Conservation (phyloP, 1,140 invertebrate genomes). For the Zaprionus taronus region DNA sequence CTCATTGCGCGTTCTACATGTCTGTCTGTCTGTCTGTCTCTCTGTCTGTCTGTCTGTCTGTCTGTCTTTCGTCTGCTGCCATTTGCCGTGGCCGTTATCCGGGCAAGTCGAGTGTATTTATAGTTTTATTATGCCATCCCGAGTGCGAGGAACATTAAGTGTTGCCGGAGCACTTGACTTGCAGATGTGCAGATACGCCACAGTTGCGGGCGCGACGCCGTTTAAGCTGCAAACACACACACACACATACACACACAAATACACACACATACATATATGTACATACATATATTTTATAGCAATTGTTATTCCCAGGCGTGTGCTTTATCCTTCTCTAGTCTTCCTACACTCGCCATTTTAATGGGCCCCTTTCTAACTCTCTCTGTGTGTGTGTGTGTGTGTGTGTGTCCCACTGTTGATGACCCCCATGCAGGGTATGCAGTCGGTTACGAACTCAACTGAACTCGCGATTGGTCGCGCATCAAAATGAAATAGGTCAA, state of each 20-base stretch:
- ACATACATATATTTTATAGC: neutral
- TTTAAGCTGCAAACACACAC: neutral
- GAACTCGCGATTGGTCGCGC: neutral
- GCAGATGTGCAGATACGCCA: constrained; percentile 8
- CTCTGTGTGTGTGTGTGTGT: neutral
- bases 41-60: neutral
- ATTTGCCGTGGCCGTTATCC: neutral
- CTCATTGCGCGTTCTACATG: neutral
- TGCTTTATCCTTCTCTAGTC: neutral
- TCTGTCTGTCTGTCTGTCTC: neutral
- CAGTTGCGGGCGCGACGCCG: neutral
- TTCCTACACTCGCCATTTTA: neutral
- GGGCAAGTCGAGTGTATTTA: constrained; percentile 5
- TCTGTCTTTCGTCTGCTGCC: neutral
- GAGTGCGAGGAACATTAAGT: constrained; percentile 1
- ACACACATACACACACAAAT: neutral
- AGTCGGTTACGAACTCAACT: neutral
- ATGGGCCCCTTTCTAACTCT: neutral
- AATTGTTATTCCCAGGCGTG: constrained; percentile 7
- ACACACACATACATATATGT: neutral
- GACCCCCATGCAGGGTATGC: neutral
- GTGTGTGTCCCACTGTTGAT: neutral
- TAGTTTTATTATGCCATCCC: constrained; percentile 11
- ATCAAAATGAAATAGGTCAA: neutral
- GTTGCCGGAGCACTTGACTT: constrained; percentile 24